These are phyloP conservation scores for human (Homo sapiens) DNA, from an alignment of 2,113 vertebrate genomes.

Conservation along the genomic window GRCh38 chr3:185160001-185160500, in stretches of 20 bases:
- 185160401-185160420: constrained; percentile 9
- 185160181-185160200: not conserved
- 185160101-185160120: not conserved
- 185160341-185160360: not conserved
- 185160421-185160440: constrained; percentile 26
- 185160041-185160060: not conserved
- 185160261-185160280: not conserved
- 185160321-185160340: not conserved
- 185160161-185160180: constrained; percentile 21
- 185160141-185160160: not conserved
- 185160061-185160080: not conserved
- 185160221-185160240: constrained; percentile 22
- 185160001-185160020: not conserved
- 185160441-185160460: constrained; percentile 49
- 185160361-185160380: not conserved
- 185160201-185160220: not conserved
- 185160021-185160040: not conserved
- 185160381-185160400: not conserved
- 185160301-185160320: not conserved
- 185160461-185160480: not conserved
- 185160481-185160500: constrained; percentile 1
- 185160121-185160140: constrained; percentile 23
- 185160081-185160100: not conserved
- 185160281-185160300: constrained; percentile 1
- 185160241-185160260: constrained; percentile 28